Conservation (phyloP, 2,797 vertebrate genomes). For the Chelmon rostratus region DNA sequence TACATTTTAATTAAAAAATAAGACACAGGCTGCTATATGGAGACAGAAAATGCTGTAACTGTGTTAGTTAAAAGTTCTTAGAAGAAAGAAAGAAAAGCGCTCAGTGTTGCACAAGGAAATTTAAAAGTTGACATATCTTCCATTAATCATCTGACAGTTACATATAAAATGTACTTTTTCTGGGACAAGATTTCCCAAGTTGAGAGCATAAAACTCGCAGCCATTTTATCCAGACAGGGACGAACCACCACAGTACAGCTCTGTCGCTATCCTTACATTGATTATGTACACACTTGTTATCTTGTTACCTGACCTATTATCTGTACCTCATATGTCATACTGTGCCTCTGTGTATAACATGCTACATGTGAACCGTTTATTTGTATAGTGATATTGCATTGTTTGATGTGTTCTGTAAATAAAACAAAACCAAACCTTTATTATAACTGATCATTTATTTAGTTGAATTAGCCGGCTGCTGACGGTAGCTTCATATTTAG, state of each 20-base stretch:
- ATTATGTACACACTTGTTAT: conserved; percentile 53
- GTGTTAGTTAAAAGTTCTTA: neutral
- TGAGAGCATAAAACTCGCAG: conserved; percentile 16
- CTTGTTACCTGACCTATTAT: conserved; percentile 52
- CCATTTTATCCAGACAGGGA: conserved; percentile 51
- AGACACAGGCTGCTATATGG: conserved; percentile 42
- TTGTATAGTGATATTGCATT: conserved; percentile 71
- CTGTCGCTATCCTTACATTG: conserved; percentile 47
- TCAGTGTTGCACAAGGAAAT: conserved; percentile 43
- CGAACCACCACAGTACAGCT: conserved; percentile 44
- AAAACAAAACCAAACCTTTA: conserved; percentile 68
- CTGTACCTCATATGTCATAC: conserved; percentile 75
- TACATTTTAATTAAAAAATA: conserved; percentile 16
- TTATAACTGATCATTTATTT: neutral
- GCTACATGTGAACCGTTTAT: conserved; percentile 67
- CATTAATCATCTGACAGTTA: conserved; percentile 55
- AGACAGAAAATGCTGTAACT: conserved; percentile 33
- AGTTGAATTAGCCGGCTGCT: neutral
- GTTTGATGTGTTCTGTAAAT: conserved; percentile 80
- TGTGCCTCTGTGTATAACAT: conserved; percentile 72
- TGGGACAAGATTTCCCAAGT: conserved; percentile 31
- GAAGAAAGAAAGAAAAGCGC: conserved; percentile 11
- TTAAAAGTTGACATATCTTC: conserved; percentile 15
- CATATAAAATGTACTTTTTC: conserved; percentile 29
- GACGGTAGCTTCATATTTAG: neutral